Evolutionary conservation across 2,113 vertebrate species (phyloP), one percentile per base, ranked within the genome.

Genomic region (Lethenteron reissneri): DNA sequence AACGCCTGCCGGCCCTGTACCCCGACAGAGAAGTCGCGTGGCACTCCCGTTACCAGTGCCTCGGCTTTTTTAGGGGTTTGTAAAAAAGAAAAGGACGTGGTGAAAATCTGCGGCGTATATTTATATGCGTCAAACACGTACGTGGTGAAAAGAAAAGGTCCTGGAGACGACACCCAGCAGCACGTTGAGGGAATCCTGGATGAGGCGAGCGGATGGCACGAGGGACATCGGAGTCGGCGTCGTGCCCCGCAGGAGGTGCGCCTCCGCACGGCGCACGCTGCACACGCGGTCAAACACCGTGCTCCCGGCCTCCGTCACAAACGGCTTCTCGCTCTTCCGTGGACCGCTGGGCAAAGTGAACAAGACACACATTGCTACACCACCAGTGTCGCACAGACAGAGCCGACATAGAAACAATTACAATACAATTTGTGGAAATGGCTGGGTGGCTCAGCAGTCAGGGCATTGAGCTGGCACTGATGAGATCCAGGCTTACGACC

Each of bases 241-340:
- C 15, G 80, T 81, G 0, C 75, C 83, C 68, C 83, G 82, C 11
- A 95, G 81, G 3, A 83, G 78, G 56, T 88, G 87, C 71, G 95
- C 78, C 70, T 87, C 85, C 3, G 82, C 86, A 73, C 87, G 86
- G 81, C 81, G 82, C 21, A 97, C 84, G 62, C 80, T 80, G 77
- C 90, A 90, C 62, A 95, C 83, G 71, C 83, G 85, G 79, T 99
- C 89, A 72, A 99, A 97, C 72, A 87, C 85, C 74, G 88, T 87
- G 78, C 90, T 82, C 68, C 94, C 94, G 0, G 87, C 87, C 77
- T 99, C 94, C 0, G 90, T 90, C 69, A 99, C 82, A 76, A 88
- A 97, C 0, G 87, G 85, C 1, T 85, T 83, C 69, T 95, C 92
- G 78, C 80, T 85, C 76, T 85, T 87, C 74, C 91, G 92, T 4